Evolutionary conservation across 2,113 vertebrate species (phyloP), one percentile per base, ranked within the genome.

Genomic region (Pipa parva): DNA sequence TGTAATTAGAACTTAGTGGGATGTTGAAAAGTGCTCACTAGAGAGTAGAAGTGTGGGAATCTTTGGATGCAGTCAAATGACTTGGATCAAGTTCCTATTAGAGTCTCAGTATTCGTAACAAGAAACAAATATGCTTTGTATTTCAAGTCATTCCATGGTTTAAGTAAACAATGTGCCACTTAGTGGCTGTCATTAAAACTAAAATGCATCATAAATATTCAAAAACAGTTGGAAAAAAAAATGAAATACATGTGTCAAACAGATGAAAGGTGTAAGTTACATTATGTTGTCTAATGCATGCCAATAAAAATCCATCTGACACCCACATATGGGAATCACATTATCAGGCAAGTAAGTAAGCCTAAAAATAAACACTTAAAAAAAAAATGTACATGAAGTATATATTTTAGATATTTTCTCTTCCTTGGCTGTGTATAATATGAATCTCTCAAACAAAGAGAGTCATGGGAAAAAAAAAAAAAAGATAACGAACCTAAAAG

Each of bases 161-260:
- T 60, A 68, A 58, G 45, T 60, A 68, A 68, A 68, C 65, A 68
- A 51, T 51, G 52, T 52, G 56, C 56, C 65, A 68, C 65, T 68
- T 51, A 59, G 45, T 52, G 55, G 20, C 33, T 51, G 46, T 60
- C 46, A 60, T 60, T 60, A 37, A 51, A 68, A 52, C 56, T 46
- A 52, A 60, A 59, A 59, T 68, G 55, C 17, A 59, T 68, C 65
- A 68, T 59, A 60, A 51, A 59, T 59, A 60, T 59, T 59, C 55
- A 59, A 60, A 39, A 51, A 51, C 56, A 68, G 65, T 68, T 39
- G 20, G 51, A 68, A 25, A 25, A 59, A 68, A 25, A 25, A 67
- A 59, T 59, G 28, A 67, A 42, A 68, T 28, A 59, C 26, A 20
- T 5, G 31, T 68, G 65, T 68, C 56, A 68, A 60, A 68, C 56